Evolutionary conservation across 2,888 invertebrate species (phyloP), one percentile per base, ranked within the genome.

Genomic region (Plusia festucae): DNA sequence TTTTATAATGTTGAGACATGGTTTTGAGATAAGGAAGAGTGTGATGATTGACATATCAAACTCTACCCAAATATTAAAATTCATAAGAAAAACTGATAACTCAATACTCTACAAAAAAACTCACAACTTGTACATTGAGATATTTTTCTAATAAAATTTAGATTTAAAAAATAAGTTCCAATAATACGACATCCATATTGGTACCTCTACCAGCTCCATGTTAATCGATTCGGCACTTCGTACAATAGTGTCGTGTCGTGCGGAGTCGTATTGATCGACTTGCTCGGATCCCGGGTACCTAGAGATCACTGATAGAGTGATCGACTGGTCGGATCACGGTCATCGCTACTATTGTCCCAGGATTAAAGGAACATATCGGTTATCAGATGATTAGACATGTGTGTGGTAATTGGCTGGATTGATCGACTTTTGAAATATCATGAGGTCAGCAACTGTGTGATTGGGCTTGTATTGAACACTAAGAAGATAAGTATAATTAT

Each of bases 211-310:
- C 3, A 22, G 20, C 1, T 59, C 49, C 5, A 9, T 2, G 20
- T 6, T 9, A 15, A 7, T 30, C 4, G 6, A 44, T 44, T 52
- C 63, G 22, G 27, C 65, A 46, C 40, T 55, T 20, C 9, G 66
- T 54, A 78, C 65, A 73, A 69, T 71, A 40, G 64, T 76, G 70
- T 68, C 70, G 49, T 76, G 76, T 81, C 73, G 64, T 74, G 76
- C 73, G 55, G 70, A 72, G 13, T 44, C 16, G 53, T 40, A 49
- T 46, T 66, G 62, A 68, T 69, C 69, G 57, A 69, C 56, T 54
- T 64, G 63, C 75, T 62, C 60, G 40, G 52, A 60, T 68, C 55
- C 24, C 65, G 9, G 8, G 9, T 30, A 27, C 27, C 1, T 24
- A 27, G 7, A 7, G 30, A 9, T 53, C 60, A 60, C 61, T 64